Base-by-base conservation (phyloP, 2,797 vertebrate species). In the Myotis daubentonii region DNA sequence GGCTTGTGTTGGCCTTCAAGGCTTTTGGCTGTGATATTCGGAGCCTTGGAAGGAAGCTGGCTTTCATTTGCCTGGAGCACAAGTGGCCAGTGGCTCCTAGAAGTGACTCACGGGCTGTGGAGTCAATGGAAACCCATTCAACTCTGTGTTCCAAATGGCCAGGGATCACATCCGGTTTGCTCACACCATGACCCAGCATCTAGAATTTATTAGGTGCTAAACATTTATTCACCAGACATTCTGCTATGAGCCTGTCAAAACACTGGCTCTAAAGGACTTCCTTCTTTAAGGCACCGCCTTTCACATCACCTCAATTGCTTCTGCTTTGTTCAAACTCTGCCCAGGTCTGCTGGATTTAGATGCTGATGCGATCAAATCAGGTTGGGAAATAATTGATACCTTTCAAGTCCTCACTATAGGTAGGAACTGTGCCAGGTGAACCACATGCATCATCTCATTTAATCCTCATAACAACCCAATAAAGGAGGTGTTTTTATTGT, bases 31-130 rank as follows among this genome's bases (percentile, higher is more conserved):
- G 25, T 87, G 89, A 89, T 93, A 5, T 3, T 57, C 20, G 28
- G 76, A 81, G 47, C 25, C 38, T 44, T 13, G 28, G 74, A 38
- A 74, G 62, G 49, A 66, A 72, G 33, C 57, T 33, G 17, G 28
- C 71, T 94, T 80, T 76, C 9, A 15, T 96, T 41, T 83, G 38
- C n/a, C 30, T 65, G n/a, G 51, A 95, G 17, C n/a, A 51, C 3
- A 51, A 1, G 5, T 53, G 53, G 25, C 60, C 44, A 28, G 44
- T 90, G 55, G 57, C 78, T 84, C 30, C 38, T 87, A 25, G 60
- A n/a, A 62, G 72, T 23, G 71, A 65, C 41, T 83, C 17, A 15
- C 1, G 87, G 75, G 20, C 57, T 65, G 20, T 68, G 38, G 55
- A 80, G 16, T 74, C 81, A 28, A 0, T 47, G 70, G 80, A 88